phyloP scores from a whole-genome alignment of 2,888 invertebrate species.

The Xiphydria camelus region DNA sequence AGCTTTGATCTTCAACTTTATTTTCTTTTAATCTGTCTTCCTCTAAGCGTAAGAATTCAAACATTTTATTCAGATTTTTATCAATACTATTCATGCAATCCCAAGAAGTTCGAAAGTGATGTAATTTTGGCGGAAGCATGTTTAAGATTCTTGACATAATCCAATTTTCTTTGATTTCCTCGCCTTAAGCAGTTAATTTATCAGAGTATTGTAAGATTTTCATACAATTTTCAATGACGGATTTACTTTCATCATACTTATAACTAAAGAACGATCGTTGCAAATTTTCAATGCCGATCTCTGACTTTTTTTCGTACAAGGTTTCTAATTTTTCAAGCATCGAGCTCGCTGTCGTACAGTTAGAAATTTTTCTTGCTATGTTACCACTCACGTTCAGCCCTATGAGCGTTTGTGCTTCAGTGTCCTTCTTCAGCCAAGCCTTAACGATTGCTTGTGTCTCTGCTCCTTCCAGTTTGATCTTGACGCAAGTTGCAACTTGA shows the following conservation, averaged over 20 bases:
- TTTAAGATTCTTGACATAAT: constrained; percentile 14
- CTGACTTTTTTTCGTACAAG: constrained; percentile 23
- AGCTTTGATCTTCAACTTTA: too few relatives aligned
- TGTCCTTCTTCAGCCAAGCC: constrained; percentile 29
- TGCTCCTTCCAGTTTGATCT: constrained; percentile 17
- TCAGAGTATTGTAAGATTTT: constrained; percentile 16
- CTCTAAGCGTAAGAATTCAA: too few relatives aligned
- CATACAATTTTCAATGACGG: constrained; percentile 17
- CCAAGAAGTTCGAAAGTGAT: constrained; percentile 23
- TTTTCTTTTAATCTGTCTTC: too few relatives aligned
- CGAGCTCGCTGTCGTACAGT: constrained; percentile 24
- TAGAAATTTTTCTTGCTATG: constrained; percentile 30
- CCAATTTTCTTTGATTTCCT: constrained; percentile 19
- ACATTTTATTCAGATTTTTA: too few relatives aligned
- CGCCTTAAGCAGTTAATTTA: constrained; percentile 11
- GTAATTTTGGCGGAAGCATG: constrained; percentile 18
- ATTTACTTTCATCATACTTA: constrained; percentile 16
- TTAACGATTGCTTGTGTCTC: constrained; percentile 16
- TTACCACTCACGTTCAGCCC: constrained; percentile 30
- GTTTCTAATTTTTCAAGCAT: constrained; percentile 31
- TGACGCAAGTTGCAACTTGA: constrained; percentile 12
- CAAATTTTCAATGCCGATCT: constrained; percentile 21
- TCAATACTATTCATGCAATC: too few relatives aligned
- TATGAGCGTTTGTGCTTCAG: constrained; percentile 34
- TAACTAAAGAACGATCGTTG: constrained; percentile 24